A percentile compares a stretch with the other conserved stretches of the same genome.
Evolutionary conservation across 2,888 invertebrate species (phyloP).

Genomic region (Cheilosia urbana): DNA sequence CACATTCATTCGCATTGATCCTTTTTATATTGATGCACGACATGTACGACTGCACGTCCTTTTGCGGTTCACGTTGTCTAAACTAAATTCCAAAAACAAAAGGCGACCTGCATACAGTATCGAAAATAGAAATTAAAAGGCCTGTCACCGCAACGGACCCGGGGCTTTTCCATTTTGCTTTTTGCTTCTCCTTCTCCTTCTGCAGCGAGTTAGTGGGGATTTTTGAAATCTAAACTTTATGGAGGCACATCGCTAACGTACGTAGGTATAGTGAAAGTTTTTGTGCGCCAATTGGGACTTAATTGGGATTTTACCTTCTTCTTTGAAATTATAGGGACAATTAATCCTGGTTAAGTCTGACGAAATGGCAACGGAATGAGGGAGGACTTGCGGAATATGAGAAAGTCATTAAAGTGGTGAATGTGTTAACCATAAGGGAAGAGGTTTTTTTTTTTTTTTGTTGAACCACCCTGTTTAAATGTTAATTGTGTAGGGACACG

Average conservation of each 20-base stretch:
- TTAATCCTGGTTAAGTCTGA: constrained; percentile 16
- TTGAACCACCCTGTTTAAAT: not conserved
- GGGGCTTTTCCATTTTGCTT: constrained; percentile 1
- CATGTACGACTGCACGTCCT: constrained; percentile 5
- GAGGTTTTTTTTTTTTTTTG: not conserved
- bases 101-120: constrained; percentile 4
- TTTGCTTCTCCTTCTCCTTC: not conserved
- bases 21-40: constrained; percentile 15
- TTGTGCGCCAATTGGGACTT: constrained; percentile 21
- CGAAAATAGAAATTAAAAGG: constrained; percentile 16
- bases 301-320: constrained; percentile 33
- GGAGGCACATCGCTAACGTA: not conserved
- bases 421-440: not conserved
- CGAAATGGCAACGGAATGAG: not conserved
- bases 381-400: not conserved
- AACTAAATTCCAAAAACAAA: constrained; percentile 24
- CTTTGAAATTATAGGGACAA: constrained; percentile 2
- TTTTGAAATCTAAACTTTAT: constrained; percentile 18
- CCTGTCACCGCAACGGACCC: not conserved
- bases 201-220: not conserved
- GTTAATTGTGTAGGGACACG: not conserved
- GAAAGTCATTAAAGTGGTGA: not conserved
- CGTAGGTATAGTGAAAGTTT: not conserved
- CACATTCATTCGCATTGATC: constrained; percentile 6
- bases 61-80: constrained; percentile 15